Percentiles rank a stretch among this genome's conserved stretches.
Evolutionary conservation across 2,888 invertebrate genomes (phyloP).

Genomic region (Charanyca ferruginea): DNA sequence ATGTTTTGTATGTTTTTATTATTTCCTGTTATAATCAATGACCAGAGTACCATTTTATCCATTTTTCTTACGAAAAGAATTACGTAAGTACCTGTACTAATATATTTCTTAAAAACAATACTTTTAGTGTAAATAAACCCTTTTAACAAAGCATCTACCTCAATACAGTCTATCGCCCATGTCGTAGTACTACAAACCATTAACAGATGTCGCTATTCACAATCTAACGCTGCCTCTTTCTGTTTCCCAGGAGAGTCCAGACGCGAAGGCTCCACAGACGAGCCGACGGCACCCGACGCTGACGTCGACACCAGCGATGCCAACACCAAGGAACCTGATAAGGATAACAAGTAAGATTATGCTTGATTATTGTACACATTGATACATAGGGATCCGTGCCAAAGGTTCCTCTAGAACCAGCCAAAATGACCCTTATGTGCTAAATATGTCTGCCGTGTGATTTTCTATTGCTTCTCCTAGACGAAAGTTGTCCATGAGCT

Average conservation of each 20-base stretch:
- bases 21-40: not conserved
- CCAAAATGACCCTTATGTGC: too few relatives aligned
- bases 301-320: conserved; percentile 81
- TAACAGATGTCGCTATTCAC: conserved; percentile 13
- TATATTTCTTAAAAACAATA: not conserved
- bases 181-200: not conserved
- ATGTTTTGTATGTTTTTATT: not conserved
- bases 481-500: too few relatives aligned
- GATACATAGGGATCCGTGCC: not conserved
- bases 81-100: conserved; percentile 14
- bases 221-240: conserved; percentile 21
- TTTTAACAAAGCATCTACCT: too few relatives aligned
- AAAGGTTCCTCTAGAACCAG: too few relatives aligned
- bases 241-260: conserved; percentile 80
- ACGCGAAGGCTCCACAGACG: conserved; percentile 86
- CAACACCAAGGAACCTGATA: conserved; percentile 82
- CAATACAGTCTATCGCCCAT: not conserved
- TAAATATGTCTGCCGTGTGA: too few relatives aligned
- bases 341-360: conserved; percentile 78
- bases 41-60: conserved; percentile 9
- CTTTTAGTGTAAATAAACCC: not conserved
- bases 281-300: conserved; percentile 81
- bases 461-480: too few relatives aligned
- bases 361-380: not conserved
- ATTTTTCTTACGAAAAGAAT: conserved; percentile 10